Evolutionary conservation across 2,888 invertebrate genomes (phyloP).

Genomic region (Leptinotarsa peninsularis): DNA sequence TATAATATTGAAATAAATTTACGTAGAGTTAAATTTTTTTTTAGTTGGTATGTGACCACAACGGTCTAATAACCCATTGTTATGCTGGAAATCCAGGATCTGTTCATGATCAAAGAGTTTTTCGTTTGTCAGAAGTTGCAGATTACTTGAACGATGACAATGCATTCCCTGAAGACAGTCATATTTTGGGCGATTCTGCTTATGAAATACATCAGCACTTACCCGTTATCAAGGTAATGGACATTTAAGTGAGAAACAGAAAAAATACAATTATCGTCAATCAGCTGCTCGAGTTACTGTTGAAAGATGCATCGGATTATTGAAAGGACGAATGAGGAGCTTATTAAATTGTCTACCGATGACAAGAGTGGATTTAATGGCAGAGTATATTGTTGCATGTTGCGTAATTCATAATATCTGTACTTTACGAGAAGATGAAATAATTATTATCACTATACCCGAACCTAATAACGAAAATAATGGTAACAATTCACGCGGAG

Average conservation of each 20-base stretch:
- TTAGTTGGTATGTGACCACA: constrained; percentile 49
- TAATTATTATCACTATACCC: constrained; percentile 25
- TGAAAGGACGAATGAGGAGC: constrained; percentile 32
- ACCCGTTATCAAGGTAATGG: constrained; percentile 27
- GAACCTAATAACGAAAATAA: constrained; percentile 26
- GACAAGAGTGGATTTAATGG: constrained; percentile 35
- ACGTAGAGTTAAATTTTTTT: constrained; percentile 24
- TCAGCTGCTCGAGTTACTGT: constrained; percentile 22
- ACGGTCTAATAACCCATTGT: constrained; percentile 42
- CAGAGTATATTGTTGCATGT: constrained; percentile 33
- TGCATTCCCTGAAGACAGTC: constrained; percentile 19
- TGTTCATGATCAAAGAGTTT: constrained; percentile 46
- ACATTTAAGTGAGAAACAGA: constrained; percentile 21
- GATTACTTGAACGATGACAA: constrained; percentile 14
- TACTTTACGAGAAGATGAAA: constrained; percentile 28
- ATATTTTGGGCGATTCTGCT: constrained; percentile 22
- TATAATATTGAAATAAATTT: neutral
- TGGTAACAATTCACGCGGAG: constrained; percentile 22
- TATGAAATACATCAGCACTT: constrained; percentile 23
- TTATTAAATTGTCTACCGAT: constrained; percentile 35
- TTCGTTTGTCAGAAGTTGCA: constrained; percentile 43
- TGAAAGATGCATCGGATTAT: constrained; percentile 36
- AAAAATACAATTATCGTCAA: constrained; percentile 27
- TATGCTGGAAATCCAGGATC: constrained; percentile 48
- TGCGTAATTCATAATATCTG: constrained; percentile 32